Conservation (phyloP, 92 coral and sea anemone genomes). For the Micromussa lordhowensis region DNA sequence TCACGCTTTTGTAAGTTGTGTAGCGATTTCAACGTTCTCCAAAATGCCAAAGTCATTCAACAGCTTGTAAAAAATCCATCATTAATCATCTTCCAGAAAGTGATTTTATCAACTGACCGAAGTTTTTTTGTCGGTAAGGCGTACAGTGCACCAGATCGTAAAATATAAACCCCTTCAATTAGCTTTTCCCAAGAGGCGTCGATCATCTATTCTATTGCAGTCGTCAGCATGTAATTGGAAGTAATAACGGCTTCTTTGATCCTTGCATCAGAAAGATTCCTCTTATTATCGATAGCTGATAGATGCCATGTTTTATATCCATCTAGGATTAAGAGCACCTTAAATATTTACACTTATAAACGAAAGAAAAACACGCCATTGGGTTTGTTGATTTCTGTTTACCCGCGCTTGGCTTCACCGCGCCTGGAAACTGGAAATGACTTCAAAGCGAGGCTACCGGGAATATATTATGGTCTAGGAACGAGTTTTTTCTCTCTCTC, state of each 20-base stretch:
- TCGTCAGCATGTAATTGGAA: not conserved
- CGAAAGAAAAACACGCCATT: conserved; percentile 2
- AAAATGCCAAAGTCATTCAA: not conserved
- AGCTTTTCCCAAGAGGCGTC: conserved; percentile 6
- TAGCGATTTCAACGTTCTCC: not conserved
- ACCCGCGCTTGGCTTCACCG: conserved; percentile 29
- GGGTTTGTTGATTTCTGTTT: conserved; percentile 37
- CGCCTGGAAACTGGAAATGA: conserved; percentile 62
- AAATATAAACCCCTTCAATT: not conserved
- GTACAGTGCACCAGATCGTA: not conserved
- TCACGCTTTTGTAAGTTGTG: conserved; percentile 2
- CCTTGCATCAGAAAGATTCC: not conserved
- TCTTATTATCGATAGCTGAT: not conserved
- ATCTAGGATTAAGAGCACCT: not conserved
- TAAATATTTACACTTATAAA: conserved; percentile 23
- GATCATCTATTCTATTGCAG: not conserved
- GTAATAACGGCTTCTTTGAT: not conserved
- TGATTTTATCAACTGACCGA: not conserved
- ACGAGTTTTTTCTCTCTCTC: conserved; percentile 69
- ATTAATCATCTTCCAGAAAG: not conserved
- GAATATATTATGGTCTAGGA: conserved; percentile 82
- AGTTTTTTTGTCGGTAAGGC: not conserved
- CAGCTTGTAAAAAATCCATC: not conserved
- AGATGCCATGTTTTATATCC: not conserved
- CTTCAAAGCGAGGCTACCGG: conserved; percentile 73